Evolutionary conservation across 2,797 vertebrate genomes (phyloP).

Genomic region (Dendrocincla tyrannina): DNA sequence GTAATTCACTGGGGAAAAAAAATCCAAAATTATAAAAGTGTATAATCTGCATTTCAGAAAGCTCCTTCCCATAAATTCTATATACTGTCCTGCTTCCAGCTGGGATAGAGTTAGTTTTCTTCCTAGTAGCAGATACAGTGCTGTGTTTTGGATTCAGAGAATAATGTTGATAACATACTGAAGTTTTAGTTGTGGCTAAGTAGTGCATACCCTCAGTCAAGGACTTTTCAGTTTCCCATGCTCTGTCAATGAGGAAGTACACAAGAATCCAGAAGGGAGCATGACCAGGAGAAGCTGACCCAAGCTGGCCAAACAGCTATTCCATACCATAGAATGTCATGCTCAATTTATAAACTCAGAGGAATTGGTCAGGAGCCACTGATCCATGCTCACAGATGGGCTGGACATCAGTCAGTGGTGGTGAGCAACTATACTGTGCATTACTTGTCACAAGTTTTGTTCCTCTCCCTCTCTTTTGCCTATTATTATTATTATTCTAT

Average conservation of each 20-base stretch:
- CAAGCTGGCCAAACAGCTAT: neutral
- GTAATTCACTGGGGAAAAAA: neutral
- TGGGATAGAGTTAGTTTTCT: neutral
- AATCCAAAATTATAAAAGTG: neutral
- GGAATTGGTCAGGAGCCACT: neutral
- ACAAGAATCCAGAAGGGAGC: neutral
- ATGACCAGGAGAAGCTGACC: neutral
- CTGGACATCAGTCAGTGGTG: neutral
- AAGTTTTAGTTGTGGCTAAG: neutral
- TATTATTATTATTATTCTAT: neutral
- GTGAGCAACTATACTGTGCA: neutral
- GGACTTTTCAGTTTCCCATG: neutral
- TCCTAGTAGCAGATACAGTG: neutral
- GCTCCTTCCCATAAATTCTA: neutral
- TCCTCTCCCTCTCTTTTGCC: neutral
- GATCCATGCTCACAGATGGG: neutral
- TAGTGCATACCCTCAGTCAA: fast-evolving
- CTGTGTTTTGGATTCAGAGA: neutral
- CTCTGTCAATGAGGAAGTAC: fast-evolving
- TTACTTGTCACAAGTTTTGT: neutral
- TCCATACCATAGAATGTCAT: fast-evolving
- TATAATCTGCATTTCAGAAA: neutral
- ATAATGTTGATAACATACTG: neutral
- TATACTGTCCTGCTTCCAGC: neutral
- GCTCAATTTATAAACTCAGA: neutral